Base-by-base conservation (phyloP, 30 jellyfish, hydroid and myxozoan genomes). In the Calvadosia cruxmelitensis region DNA sequence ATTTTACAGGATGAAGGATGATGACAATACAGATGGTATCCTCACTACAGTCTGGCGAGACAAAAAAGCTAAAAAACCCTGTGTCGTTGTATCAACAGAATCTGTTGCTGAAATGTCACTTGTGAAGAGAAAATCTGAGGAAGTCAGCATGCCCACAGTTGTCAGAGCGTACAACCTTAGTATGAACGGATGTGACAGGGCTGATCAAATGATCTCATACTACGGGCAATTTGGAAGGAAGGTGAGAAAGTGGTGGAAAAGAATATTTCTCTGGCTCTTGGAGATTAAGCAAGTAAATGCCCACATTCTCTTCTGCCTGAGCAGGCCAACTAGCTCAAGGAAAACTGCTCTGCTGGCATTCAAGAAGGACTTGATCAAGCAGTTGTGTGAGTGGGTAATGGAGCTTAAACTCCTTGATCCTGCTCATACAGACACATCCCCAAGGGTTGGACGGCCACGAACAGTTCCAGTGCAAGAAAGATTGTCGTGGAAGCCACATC, bases 181-280 rank as follows among this genome's bases (percentile, higher is more conserved):
- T 0, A 72, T 72, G 70, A 72, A 62, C 28, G 83, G 82, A 2
- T 72, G 83, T 61, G 80, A 72, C 34, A 29, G 80, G 16, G 23
- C 33, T 5, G 83, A 72, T 72, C 83, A 72, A 33, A 26, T 52
- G 29, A 29, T 72, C n/a, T 72, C 83, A 3, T 72, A 72, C 31
- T 72, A 72, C 1, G 23, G 31, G 5, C 57, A 27, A 3, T 0
- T 72, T 28, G 28, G 34, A 27, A 31, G 83, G 28, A 31, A 63
- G 16, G 62, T 81, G 1, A 66, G 57, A 16, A 72, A 72, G 34
- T 72, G 26, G 82, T 0, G 75, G 68, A 66, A 66, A 29, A 66
- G 75, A 66, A 66, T 66, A 26, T 66, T 66, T 66, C 16, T 12
- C 26, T 66, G 75, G 75, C 26, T 29, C 10, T 66, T 66, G 26